Evolutionary conservation across 2,888 invertebrate species (phyloP), one percentile per base, ranked within the genome.

Genomic region (Myopa testacea): DNA sequence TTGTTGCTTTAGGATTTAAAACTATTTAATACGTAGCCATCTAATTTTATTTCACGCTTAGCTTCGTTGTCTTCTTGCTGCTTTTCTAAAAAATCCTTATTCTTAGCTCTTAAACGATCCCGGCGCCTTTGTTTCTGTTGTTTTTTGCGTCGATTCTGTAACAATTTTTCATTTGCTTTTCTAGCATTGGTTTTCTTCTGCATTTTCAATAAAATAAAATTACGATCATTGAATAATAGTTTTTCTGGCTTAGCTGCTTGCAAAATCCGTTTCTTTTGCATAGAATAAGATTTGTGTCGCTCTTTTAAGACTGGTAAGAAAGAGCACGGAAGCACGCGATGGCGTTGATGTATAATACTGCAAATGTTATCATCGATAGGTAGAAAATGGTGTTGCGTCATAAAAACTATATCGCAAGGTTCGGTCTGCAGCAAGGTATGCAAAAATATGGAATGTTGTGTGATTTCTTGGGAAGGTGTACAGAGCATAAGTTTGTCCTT

Each of bases 401-500:
- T 84, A 78, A 88, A 88, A 8, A 78, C 63, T 5, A 85, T 73
- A 76, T 85, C 82, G 10, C 75, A 84, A 3, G 86, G 85, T 5
- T 77, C 45, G 0, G 75, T 80, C 4, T 75, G 71, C 0, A 88
- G 50, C 4, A 87, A 69, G 0, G 82, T 78, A 40, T 84, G 80
- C 19, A 88, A 62, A 6, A 77, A 79, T 8, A 88, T 79, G 3
- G 84, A 82, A 19, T 85, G 83, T 7, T 82, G 55, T 0, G 84
- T 81, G 0, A 80, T 74, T 16, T 83, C 84, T 26, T 70, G 37
- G 0, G 83, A 78, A 4, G 85, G 83, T 0, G 77, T 78, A n/a
- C 87, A 87, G 0, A 88, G 79, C 67, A 88, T 74, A 1, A 88
- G 80, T 52, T 85, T 85, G 4, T 87, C 85, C 4, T 77, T 81